Evolutionary conservation across 2,797 vertebrate species (phyloP).

Genomic region (Danio kyathit): DNA sequence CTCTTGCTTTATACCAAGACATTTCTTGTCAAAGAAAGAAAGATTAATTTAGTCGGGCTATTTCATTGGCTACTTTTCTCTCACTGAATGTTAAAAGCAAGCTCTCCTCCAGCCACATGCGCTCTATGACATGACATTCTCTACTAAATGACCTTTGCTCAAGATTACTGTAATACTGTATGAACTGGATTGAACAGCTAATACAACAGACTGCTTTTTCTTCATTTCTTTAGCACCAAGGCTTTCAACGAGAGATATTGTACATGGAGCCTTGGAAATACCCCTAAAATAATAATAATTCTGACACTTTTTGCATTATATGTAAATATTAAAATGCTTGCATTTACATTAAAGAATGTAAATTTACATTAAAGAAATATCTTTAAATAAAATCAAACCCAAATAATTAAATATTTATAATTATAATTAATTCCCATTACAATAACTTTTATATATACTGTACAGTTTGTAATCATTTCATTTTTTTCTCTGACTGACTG

Average conservation of each 20-base stretch:
- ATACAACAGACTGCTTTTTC: constrained; percentile 7
- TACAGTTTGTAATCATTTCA: too few species aligned
- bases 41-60: not conserved
- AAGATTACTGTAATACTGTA: constrained; percentile 7
- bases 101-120: constrained; percentile 29
- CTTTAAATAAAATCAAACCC: too few species aligned
- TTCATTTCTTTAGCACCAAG: not conserved
- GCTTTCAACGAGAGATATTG: not conserved
- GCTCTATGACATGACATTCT: constrained; percentile 31
- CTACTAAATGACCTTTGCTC: constrained; percentile 34
- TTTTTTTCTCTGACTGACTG: too few species aligned
- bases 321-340: too few species aligned
- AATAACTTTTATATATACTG: too few species aligned
- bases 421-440: too few species aligned
- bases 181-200: constrained; percentile 4
- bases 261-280: too few species aligned
- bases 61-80: constrained; percentile 9
- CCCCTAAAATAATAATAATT: too few species aligned
- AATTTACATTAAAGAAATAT: too few species aligned
- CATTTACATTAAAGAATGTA: too few species aligned
- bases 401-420: too few species aligned
- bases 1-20: not conserved
- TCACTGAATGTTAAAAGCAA: constrained; percentile 32
- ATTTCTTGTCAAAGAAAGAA: not conserved
- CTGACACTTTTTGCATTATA: too few species aligned